phyloP scores from a whole-genome alignment of 1,140 invertebrate genomes.

The Cotesia glomerata region DNA sequence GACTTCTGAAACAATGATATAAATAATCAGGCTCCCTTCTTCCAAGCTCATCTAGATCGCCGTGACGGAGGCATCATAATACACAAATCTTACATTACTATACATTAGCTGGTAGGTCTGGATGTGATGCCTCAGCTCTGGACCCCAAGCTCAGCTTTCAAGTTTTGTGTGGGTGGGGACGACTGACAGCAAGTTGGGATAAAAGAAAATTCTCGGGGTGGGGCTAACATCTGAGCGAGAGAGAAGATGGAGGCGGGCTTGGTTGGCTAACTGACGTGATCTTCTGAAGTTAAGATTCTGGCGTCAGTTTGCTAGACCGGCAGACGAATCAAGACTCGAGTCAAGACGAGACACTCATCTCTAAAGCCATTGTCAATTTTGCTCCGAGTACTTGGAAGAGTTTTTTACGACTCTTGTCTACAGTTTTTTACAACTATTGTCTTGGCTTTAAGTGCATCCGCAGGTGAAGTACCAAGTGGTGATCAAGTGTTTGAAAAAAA shows the following conservation, averaged over 20 bases:
- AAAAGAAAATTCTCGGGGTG: conserved; percentile 38
- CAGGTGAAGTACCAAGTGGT: no score
- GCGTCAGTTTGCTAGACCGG: neutral
- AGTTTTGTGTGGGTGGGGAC: conserved; percentile 28
- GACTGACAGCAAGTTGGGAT: conserved; percentile 29
- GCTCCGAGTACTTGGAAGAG: neutral
- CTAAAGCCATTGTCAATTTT: neutral
- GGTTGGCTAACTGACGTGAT: conserved; percentile 14
- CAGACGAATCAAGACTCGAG: conserved; percentile 25
- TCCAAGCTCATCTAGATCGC: neutral
- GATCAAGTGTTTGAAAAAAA: neutral
- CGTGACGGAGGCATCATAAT: no score
- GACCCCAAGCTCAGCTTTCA: neutral
- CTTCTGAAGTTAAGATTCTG: neutral
- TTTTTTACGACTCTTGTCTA: neutral
- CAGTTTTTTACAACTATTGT: neutral
- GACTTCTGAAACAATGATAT: neutral
- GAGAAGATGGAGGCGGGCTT: conserved; percentile 25
- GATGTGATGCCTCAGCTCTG: neutral
- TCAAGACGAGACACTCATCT: conserved; percentile 9
- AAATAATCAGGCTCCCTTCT: conserved; percentile 9
- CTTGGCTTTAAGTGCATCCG: no score
- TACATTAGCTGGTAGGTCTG: conserved; percentile 7
- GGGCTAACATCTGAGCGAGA: conserved; percentile 16
- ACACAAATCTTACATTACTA: neutral